These are phyloP conservation scores for Oceanodroma leucorhoa DNA, from an alignment of 2,797 vertebrate species.

Conservation along the genomic window DNA sequence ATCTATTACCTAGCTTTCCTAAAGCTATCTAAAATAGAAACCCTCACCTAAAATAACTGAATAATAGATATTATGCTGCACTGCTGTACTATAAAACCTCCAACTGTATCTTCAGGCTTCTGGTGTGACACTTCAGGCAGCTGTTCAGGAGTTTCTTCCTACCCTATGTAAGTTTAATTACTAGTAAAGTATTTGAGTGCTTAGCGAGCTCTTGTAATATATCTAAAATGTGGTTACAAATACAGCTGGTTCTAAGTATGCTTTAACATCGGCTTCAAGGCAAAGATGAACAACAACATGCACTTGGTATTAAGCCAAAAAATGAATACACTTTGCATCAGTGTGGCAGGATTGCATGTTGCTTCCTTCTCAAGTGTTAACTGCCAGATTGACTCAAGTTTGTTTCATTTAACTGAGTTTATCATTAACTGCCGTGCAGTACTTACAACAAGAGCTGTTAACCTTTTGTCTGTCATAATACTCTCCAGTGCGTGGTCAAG, in stretches of 20 bases:
- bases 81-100: neutral
- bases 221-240: neutral
- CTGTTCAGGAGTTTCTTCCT: slow-evolving; percentile 5
- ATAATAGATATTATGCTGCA: neutral
- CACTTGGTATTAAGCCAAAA: neutral
- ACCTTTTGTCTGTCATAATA: neutral
- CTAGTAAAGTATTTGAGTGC: neutral
- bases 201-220: neutral
- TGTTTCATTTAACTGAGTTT: neutral
- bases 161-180: neutral
- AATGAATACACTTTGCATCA: neutral
- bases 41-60: neutral
- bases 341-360: neutral
- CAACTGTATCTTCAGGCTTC: neutral
- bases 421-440: neutral
- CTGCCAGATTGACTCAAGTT: neutral
- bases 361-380: neutral
- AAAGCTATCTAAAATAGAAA: neutral
- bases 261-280: neutral
- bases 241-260: neutral
- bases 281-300: neutral
- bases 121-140: neutral
- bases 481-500: neutral
- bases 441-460: neutral
- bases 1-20: neutral